Base-by-base conservation (phyloP, 2,888 invertebrate genomes). In the Parnassius mnemosyne region DNA sequence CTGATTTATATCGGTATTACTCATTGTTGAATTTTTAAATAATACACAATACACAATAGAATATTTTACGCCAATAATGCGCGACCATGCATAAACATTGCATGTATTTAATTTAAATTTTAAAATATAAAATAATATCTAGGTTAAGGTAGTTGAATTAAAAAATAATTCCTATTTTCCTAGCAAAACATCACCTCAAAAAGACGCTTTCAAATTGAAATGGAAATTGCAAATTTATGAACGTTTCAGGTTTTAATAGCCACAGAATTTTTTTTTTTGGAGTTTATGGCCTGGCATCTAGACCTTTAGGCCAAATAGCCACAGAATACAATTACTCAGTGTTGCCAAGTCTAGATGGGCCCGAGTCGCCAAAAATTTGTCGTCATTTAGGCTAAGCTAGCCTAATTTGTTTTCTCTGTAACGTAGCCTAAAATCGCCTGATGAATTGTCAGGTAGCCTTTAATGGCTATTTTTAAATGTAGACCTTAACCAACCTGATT, bases 1-100 rank as follows among this genome's bases (percentile, higher is more conserved):
- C 73, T 88, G 87, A 74, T 81, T 89, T 76, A 88, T 81, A 65
- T 89, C 87, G 68, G 81, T 75, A 61, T 83, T 76, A 79, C 83
- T 87, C 84, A 85, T 84, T 68, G 66, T 78, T 80, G 70, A 51
- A 49, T 54, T 51, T 63, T 49, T 54, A 63, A 63, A 63, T 59
- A 52, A 50, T 63, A 55, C 54, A 51, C 66, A 65, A 65, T 44
- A 58, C 49, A 43, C 34, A 58, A 25, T 34, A 34, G 53, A 58
- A 49, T 57, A 49, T 53, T 62, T 62, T 44, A 62, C 58, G 58
- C 58, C 44, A 49, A 58, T 51, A 49, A 44, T 9, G 34, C 5
- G 16, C 12, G 47, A 54, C 42, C 10, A 11, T 53, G 42, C 52
- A 53, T 53, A 41, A 10, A 41, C 16, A 57, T 46, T 53, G 25